These are phyloP conservation scores for Desoria tigrina DNA, from an alignment of 2,888 invertebrate genomes.

Conservation along the genomic window DNA sequence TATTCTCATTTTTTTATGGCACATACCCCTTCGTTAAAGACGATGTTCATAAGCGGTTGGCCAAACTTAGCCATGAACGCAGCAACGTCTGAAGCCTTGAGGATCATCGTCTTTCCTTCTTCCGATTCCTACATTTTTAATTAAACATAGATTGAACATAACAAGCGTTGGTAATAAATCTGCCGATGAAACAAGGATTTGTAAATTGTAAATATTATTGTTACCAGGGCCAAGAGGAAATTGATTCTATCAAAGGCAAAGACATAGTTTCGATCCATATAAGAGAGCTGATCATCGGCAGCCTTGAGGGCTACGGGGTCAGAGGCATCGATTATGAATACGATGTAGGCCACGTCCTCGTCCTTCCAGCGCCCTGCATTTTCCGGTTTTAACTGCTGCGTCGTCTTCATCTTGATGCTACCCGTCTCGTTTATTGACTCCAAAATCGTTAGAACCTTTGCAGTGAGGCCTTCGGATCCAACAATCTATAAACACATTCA, in stretches of 20 bases:
- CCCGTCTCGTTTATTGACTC: no score
- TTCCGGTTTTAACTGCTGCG: conserved; percentile 1
- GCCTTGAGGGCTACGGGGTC: background rate
- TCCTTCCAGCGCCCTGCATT: conserved; percentile 3
- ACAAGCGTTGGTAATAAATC: no score
- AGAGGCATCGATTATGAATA: background rate
- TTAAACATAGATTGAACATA: no score
- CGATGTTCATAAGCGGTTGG: background rate
- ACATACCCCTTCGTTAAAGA: background rate
- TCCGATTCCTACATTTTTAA: background rate
- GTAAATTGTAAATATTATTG: no score
- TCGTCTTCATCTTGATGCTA: background rate
- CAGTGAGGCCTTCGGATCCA: no score
- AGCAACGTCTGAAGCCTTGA: background rate
- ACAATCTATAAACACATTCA: no score
- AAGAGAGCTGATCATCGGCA: background rate
- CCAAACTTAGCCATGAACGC: conserved; percentile 1
- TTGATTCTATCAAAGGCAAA: background rate
- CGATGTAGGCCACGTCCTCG: background rate
- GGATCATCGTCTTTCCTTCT: background rate
- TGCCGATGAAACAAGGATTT: no score
- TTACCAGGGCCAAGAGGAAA: background rate
- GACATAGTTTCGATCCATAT: background rate
- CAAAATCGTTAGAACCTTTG: no score
- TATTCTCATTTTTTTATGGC: no score